phyloP scores from a whole-genome alignment of 2,888 invertebrate species.

The Sesamia inferens region DNA sequence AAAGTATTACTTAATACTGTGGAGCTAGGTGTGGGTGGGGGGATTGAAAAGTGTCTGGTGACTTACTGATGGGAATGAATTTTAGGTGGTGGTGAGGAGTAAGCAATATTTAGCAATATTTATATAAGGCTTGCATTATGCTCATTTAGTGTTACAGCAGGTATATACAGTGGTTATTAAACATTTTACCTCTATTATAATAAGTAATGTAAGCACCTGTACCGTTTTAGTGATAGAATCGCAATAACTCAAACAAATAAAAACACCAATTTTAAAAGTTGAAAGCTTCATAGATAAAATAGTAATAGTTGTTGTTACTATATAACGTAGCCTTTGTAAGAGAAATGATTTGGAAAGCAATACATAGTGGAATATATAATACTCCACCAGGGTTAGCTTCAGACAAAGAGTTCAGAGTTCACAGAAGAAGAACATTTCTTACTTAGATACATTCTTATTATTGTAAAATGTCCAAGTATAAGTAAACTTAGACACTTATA shows the following conservation, averaged over 20 bases:
- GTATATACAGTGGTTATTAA: slow-evolving; percentile 6
- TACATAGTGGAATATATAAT: slow-evolving; percentile 16
- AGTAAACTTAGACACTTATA: too few relatives aligned
- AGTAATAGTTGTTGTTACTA: not conserved
- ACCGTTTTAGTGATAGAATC: slow-evolving; percentile 11
- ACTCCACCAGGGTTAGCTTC: too few relatives aligned
- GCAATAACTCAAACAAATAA: slow-evolving; percentile 8
- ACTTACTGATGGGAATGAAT: slow-evolving; percentile 3
- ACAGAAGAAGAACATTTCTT: too few relatives aligned
- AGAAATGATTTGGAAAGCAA: slow-evolving; percentile 7
- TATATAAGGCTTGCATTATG: slow-evolving; percentile 19
- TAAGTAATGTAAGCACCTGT: slow-evolving; percentile 9
- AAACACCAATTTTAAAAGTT: slow-evolving; percentile 1
- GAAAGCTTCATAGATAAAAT: not conserved
- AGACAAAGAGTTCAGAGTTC: too few relatives aligned
- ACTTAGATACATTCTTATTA: too few relatives aligned
- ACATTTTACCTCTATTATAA: slow-evolving; percentile 12
- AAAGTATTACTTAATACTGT: not conserved
- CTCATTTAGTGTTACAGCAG: slow-evolving; percentile 37
- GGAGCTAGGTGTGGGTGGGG: not conserved
- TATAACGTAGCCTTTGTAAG: not conserved
- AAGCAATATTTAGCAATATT: not conserved
- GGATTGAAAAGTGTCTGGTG: slow-evolving; percentile 12
- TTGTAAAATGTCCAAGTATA: too few relatives aligned
- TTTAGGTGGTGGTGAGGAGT: slow-evolving; percentile 12